A percentile compares a stretch with the other conserved stretches of the same genome.
These are phyloP conservation scores for Hydractinia symbiolongicarpus DNA, from an alignment of 30 jellyfish, hydroid and myxozoan species.

Conservation along the genomic window DNA sequence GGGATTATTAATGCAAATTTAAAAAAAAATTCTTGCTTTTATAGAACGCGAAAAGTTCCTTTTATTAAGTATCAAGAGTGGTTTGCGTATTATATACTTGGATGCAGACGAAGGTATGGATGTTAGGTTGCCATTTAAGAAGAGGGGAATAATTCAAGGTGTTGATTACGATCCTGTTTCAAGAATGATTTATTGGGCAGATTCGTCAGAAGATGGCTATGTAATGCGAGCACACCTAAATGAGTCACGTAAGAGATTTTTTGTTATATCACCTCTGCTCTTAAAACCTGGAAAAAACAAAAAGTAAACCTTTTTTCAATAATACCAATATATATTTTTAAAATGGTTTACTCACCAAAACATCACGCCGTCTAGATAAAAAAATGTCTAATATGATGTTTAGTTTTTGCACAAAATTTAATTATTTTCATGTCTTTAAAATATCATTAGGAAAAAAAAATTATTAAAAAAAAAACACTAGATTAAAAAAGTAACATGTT, in stretches of 20 bases:
- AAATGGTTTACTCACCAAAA: too few relatives aligned
- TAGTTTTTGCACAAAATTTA: too few relatives aligned
- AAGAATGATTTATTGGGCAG: slow-evolving; percentile 76
- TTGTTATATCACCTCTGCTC: too few relatives aligned
- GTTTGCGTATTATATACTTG: slow-evolving; percentile 62
- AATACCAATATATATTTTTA: too few relatives aligned
- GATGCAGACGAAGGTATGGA: slow-evolving; percentile 60
- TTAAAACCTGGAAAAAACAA: too few relatives aligned
- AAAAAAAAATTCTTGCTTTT: neutral
- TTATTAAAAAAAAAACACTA: too few relatives aligned
- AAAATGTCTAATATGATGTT: too few relatives aligned
- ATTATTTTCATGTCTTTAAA: too few relatives aligned
- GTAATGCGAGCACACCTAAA: slow-evolving; percentile 51
- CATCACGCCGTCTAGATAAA: too few relatives aligned
- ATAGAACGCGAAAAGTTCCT: slow-evolving; percentile 69
- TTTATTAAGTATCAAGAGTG: slow-evolving; percentile 64
- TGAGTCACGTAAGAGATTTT: slow-evolving; percentile 40
- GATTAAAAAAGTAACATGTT: too few relatives aligned
- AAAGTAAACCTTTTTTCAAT: too few relatives aligned
- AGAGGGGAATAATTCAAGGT: slow-evolving; percentile 41
- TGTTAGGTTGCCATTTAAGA: slow-evolving; percentile 56
- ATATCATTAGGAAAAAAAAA: too few relatives aligned
- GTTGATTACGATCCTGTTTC: slow-evolving; percentile 86
- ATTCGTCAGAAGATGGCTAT: slow-evolving; percentile 17
- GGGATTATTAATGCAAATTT: neutral